Conservation (phyloP, 2,797 vertebrate species). For the Poliocrania exsul region DNA sequence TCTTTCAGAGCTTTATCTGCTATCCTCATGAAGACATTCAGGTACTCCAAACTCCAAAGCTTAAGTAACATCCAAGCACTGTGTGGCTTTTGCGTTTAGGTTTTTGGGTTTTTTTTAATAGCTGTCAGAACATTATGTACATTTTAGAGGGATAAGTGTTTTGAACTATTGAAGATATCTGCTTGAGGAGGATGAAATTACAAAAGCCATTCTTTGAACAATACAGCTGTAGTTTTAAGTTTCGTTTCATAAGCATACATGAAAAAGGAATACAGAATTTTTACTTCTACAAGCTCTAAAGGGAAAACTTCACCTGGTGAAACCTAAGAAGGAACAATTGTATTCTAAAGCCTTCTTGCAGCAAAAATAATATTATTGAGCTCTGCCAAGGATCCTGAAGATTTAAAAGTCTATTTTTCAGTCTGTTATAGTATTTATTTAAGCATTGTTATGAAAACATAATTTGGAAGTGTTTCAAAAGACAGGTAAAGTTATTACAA, state of each 20-base stretch:
- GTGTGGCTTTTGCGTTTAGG: no score
- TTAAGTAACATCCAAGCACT: background rate
- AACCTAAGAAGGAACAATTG: background rate
- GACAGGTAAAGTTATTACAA: rapidly evolving
- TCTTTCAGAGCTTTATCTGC: background rate
- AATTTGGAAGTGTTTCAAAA: background rate
- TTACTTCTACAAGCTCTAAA: background rate
- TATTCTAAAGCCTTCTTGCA: background rate
- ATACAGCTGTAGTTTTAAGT: background rate
- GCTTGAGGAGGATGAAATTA: background rate
- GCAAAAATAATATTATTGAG: background rate
- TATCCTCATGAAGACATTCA: background rate
- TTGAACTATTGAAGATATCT: background rate
- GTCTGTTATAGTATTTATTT: background rate
- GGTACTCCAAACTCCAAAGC: background rate
- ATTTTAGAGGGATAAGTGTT: background rate
- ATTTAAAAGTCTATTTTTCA: background rate
- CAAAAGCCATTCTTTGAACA: background rate
- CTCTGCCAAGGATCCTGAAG: background rate
- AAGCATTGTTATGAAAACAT: background rate
- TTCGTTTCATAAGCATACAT: background rate
- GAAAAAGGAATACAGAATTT: background rate
- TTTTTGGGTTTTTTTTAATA: background rate
- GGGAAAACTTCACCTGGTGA: background rate
- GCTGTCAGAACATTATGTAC: background rate